Evolutionary conservation across 1,140 invertebrate species (phyloP).

Genomic region (Eriocheir sinensis): DNA sequence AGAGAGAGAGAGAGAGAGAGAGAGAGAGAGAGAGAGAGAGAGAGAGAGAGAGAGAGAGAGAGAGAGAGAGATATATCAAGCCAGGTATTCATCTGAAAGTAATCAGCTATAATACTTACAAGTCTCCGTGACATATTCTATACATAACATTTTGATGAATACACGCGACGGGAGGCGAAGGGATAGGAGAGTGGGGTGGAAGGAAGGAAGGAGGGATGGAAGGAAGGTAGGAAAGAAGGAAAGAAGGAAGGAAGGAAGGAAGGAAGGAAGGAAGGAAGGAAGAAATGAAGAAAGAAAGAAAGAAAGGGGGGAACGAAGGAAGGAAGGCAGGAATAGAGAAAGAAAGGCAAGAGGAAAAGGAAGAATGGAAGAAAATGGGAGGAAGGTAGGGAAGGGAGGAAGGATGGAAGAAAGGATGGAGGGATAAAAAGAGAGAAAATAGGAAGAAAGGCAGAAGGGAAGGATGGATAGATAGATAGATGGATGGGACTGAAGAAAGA

Average conservation of each 20-base stretch:
- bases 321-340: not conserved
- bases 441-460: not conserved
- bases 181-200: not conserved
- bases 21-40: too few species aligned
- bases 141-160: too few species aligned
- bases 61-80: too few species aligned
- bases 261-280: not conserved
- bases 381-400: not conserved
- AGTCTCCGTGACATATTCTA: too few species aligned
- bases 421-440: not conserved
- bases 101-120: too few species aligned
- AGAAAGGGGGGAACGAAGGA: not conserved
- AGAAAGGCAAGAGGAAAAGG: not conserved
- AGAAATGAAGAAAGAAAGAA: not conserved
- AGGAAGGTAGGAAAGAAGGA: not conserved
- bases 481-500: not conserved
- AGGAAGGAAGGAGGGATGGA: not conserved
- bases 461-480: not conserved
- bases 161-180: too few species aligned
- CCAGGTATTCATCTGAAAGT: too few species aligned
- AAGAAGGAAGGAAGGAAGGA: not conserved
- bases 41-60: too few species aligned
- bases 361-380: not conserved
- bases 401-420: not conserved
- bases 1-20: slow-evolving; percentile 22